Base-by-base conservation (phyloP, 1,140 invertebrate species). In the Caerostris extrusa region DNA sequence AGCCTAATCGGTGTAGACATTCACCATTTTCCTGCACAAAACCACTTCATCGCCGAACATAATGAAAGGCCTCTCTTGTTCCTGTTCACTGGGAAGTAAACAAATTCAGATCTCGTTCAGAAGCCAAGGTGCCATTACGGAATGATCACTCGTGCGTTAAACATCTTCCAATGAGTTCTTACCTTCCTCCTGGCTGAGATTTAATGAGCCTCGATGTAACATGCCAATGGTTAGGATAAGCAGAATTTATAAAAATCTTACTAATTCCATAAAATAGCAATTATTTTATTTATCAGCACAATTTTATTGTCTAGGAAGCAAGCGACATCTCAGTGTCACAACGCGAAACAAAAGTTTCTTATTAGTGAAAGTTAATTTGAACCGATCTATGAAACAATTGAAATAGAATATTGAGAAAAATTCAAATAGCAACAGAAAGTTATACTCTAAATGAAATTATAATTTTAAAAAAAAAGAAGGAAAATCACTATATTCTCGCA, bases 81-180 rank as follows among this genome's bases (percentile, higher is more conserved):
- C 69, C 69, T 77, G 69, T 77, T 77, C 69, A 34, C 19, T 77
- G 34, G 69, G 69, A 77, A 77, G 69, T 53, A 10, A 77, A 77
- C 69, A 53, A 77, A 77, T 77, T 77, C 69, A 53, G 69, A 77
- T 50, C 7, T 3, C 10, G 69, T 77, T 61, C 60, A 19, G n/a
- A n/a, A n/a, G n/a, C n/a, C n/a, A n/a, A 34, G 34, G 19, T 77
- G 69, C 69, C 69, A 77, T 77, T 53, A 77, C 69, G 19, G 19
- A 77, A 77, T 10, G 8, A 4, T 19, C 69, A 77, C 19, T 77
- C 69, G 69, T 77, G 69, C 69, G 12, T 77, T 19, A 12, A 77
- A 77, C 19, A 12, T 77, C 69, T 77, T 53, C 69, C 19, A 53
- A 12, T 14, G 69, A 77, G 19, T 34, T 8, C 7, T 8, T 10